These are phyloP conservation scores for Brachypterus glaber DNA, from an alignment of 2,888 invertebrate species.

Conservation along the genomic window DNA sequence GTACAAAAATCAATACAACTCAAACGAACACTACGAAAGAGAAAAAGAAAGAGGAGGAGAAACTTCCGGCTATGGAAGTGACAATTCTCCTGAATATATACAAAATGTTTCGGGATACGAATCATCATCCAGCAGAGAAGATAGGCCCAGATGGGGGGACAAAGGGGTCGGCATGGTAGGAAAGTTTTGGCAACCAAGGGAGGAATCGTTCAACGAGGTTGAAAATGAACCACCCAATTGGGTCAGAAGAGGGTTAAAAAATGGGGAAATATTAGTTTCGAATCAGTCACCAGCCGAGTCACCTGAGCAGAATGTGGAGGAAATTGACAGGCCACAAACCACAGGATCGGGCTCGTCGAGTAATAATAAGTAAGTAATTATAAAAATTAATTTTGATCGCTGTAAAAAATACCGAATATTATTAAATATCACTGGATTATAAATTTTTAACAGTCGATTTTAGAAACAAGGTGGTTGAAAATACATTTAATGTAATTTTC, in stretches of 20 bases:
- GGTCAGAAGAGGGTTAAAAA: conserved; percentile 46
- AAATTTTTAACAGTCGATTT: too few relatives aligned
- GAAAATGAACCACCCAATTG: conserved; percentile 42
- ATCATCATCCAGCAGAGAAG: conserved; percentile 45
- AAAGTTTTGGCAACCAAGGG: conserved; percentile 55
- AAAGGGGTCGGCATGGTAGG: conserved; percentile 57
- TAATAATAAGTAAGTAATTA: too few relatives aligned
- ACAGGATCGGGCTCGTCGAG: conserved; percentile 33
- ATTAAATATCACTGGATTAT: too few relatives aligned
- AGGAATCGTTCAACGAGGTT: conserved; percentile 20
- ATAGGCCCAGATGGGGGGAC: conserved; percentile 66
- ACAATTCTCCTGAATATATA: conserved; percentile 47
- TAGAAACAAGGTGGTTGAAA: too few relatives aligned
- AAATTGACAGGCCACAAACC: conserved; percentile 33
- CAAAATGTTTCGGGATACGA: conserved; percentile 33
- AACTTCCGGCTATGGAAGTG: conserved; percentile 77
- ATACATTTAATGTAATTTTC: too few relatives aligned
- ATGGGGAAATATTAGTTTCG: conserved; percentile 42
- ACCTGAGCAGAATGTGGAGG: conserved; percentile 37
- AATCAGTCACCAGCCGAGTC: conserved; percentile 40
- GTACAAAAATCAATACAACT: conserved; percentile 34
- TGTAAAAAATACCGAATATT: conserved; percentile 1
- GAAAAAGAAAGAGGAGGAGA: conserved; percentile 56
- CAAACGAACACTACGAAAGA: conserved; percentile 27
- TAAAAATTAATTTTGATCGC: background rate